Percentiles rank a stretch among this genome's conserved stretches.
These are phyloP conservation scores for Scaptomyza montana DNA, from an alignment of 1,140 invertebrate species.

Conservation along the genomic window DNA sequence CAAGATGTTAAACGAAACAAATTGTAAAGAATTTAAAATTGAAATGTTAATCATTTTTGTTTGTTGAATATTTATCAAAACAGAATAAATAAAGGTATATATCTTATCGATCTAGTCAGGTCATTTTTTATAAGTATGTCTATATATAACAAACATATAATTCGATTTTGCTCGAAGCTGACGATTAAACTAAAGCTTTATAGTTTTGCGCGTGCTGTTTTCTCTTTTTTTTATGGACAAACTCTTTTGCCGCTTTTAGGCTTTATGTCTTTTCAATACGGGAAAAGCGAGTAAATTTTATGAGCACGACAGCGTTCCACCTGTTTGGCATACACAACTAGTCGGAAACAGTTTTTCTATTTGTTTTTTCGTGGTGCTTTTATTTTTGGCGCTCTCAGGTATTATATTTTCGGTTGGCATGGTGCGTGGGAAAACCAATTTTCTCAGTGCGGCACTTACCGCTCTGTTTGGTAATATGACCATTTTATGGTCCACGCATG, in stretches of 20 bases:
- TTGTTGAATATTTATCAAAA: no score
- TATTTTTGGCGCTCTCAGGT: constrained; percentile 33
- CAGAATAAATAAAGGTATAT: neutral
- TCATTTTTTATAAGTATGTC: neutral
- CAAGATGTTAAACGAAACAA: neutral
- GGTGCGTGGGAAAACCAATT: constrained; percentile 78
- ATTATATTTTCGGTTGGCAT: constrained; percentile 57
- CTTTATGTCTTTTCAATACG: constrained; percentile 71
- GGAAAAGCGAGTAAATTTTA: constrained; percentile 64
- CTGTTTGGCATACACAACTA: constrained; percentile 75
- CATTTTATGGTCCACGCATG: constrained; percentile 77
- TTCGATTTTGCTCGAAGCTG: neutral
- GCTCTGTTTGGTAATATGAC: constrained; percentile 74
- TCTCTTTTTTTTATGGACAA: constrained; percentile 30
- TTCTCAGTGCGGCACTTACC: constrained; percentile 66
- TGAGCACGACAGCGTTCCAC: constrained; percentile 61
- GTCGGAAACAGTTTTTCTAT: constrained; percentile 22
- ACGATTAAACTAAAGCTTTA: constrained; percentile 1
- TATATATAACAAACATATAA: neutral
- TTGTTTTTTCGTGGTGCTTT: constrained; percentile 9
- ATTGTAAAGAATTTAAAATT: neutral
- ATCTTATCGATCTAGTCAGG: neutral
- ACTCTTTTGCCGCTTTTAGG: constrained; percentile 52
- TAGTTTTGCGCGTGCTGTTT: constrained; percentile 4
- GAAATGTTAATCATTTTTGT: neutral